A percentile compares a stretch with the other conserved stretches of the same genome.
phyloP scores from a whole-genome alignment of 2,888 invertebrate genomes.

The Clostera curtula region DNA sequence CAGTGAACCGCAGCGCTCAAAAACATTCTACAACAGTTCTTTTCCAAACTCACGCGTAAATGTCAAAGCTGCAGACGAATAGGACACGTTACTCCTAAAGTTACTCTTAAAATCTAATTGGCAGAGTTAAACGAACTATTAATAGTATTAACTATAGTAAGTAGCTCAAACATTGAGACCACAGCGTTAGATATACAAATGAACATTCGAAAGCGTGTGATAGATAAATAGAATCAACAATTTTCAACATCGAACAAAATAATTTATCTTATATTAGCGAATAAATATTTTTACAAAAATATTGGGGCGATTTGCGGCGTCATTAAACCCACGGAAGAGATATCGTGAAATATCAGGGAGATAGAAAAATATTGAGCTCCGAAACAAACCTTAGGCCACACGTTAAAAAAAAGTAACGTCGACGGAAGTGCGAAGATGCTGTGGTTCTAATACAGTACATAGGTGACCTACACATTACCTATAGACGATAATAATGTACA shows the following conservation, averaged over 20 bases:
- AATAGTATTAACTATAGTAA: constrained; percentile 18
- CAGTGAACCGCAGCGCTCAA: constrained; percentile 11
- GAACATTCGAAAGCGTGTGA: constrained; percentile 18
- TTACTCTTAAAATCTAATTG: constrained; percentile 38
- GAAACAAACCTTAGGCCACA: constrained; percentile 22
- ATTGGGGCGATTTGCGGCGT: constrained; percentile 31
- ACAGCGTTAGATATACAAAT: constrained; percentile 25
- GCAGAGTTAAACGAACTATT: constrained; percentile 34
- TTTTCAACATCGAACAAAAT: constrained; percentile 5
- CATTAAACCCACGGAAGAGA: constrained; percentile 10
- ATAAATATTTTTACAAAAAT: constrained; percentile 23
- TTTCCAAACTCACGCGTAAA: constrained; percentile 12
- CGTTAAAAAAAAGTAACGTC: constrained; percentile 13
- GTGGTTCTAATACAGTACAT: constrained; percentile 20
- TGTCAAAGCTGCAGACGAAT: constrained; percentile 51
- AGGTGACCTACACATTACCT: constrained; percentile 20
- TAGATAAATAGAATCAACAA: constrained; percentile 13
- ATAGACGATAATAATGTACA: constrained; percentile 24
- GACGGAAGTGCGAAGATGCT: constrained; percentile 16
- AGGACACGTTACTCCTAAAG: constrained; percentile 30
- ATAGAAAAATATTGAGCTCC: constrained; percentile 11
- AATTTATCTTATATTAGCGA: constrained; percentile 12
- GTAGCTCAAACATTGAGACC: constrained; percentile 26
- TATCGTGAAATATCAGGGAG: constrained; percentile 11
- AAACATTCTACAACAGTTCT: constrained; percentile 8